Conservation (phyloP, 2,113 vertebrate species). For the Struthio camelus region DNA sequence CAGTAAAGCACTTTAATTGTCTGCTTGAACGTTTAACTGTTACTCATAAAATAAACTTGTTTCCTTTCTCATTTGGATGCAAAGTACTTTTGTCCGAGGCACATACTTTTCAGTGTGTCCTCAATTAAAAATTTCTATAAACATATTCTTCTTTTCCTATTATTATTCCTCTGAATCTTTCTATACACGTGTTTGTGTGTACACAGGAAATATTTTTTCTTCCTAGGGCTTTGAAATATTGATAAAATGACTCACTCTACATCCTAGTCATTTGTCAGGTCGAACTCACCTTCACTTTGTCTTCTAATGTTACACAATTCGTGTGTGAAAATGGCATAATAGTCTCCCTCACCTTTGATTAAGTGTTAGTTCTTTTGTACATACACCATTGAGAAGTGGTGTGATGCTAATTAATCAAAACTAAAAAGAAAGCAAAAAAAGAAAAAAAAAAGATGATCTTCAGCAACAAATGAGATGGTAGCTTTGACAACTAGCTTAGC, state of each 20-base stretch:
- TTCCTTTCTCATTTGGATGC: slow-evolving; percentile 31
- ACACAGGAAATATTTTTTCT: not conserved
- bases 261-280: not conserved
- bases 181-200: rapidly evolving
- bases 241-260: not conserved
- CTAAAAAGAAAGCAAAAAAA: not conserved
- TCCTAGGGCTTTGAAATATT: not conserved
- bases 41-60: slow-evolving; percentile 36
- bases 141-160: not conserved
- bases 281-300: not conserved
- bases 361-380: not conserved
- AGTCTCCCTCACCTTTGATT: not conserved
- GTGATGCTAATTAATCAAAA: not conserved
- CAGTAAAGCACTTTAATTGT: slow-evolving; percentile 40
- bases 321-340: not conserved
- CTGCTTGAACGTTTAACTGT: slow-evolving; percentile 6
- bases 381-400: not conserved
- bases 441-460: not conserved
- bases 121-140: not conserved
- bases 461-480: not conserved
- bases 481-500: not conserved
- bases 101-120: not conserved
- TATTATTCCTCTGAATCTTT: not conserved
- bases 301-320: not conserved
- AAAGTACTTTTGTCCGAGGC: not conserved